phyloP scores from a whole-genome alignment of 2,888 invertebrate species.

The Craniophora ligustri region DNA sequence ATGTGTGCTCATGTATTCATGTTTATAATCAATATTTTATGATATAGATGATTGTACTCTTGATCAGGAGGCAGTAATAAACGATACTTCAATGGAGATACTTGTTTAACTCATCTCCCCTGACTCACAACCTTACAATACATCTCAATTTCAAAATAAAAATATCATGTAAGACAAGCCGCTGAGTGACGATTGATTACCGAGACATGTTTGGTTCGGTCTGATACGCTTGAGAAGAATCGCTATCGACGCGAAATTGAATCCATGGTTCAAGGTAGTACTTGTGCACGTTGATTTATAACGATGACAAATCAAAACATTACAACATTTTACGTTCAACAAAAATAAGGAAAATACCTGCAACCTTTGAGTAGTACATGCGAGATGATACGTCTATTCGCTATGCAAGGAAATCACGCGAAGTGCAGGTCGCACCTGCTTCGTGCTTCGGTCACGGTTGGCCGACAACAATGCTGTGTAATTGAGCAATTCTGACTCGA shows the following conservation, averaged over 20 bases:
- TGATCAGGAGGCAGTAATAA: too few species aligned
- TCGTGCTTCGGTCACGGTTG: conserved; percentile 75
- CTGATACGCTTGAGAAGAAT: conserved; percentile 81
- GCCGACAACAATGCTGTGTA: conserved; percentile 82
- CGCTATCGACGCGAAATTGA: conserved; percentile 78
- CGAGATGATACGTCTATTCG: conserved; percentile 57
- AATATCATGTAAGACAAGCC: conserved; percentile 76
- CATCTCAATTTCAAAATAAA: conserved; percentile 76
- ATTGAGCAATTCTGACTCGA: conserved; percentile 79
- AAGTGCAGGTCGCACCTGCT: conserved; percentile 78
- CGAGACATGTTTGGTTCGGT: conserved; percentile 79
- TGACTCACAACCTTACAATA: too few species aligned
- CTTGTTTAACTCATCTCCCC: too few species aligned
- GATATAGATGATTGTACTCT: too few species aligned
- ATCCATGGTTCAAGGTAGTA: conserved; percentile 80
- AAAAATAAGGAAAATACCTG: conserved; percentile 47
- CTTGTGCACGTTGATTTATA: conserved; percentile 68
- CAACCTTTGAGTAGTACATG: conserved; percentile 37
- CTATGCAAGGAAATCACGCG: conserved; percentile 76
- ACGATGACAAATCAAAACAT: conserved; percentile 66
- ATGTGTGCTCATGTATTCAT: too few species aligned
- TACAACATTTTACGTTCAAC: conserved; percentile 51
- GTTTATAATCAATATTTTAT: too few species aligned
- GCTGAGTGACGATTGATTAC: conserved; percentile 76
- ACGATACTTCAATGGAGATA: too few species aligned